Evolutionary conservation across 2,888 invertebrate species (phyloP).

Genomic region (Neelides folsomi): DNA sequence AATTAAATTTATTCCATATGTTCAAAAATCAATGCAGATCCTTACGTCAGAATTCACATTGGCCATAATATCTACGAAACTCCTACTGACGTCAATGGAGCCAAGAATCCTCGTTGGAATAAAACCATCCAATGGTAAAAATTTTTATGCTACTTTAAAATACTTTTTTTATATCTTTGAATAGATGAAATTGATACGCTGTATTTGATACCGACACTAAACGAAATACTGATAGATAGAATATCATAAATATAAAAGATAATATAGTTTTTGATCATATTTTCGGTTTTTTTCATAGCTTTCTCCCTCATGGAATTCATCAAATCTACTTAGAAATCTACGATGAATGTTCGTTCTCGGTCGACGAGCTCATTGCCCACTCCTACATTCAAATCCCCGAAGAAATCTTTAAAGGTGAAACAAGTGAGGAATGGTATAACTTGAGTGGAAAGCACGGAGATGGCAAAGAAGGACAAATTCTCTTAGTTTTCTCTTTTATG

Average conservation of each 20-base stretch:
- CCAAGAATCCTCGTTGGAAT: slow-evolving; percentile 91
- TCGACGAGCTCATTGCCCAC: slow-evolving; percentile 93
- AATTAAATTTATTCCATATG: too few species aligned
- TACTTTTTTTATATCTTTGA: too few species aligned
- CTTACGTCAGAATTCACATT: slow-evolving; percentile 79
- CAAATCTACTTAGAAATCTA: slow-evolving; percentile 84
- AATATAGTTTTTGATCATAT: too few species aligned
- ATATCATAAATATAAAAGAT: too few species aligned
- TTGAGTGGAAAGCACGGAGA: slow-evolving; percentile 91
- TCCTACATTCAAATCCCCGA: slow-evolving; percentile 75
- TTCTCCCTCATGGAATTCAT: slow-evolving; percentile 75
- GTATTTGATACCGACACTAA: not conserved
- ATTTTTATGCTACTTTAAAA: slow-evolving; percentile 1
- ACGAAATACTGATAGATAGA: too few species aligned
- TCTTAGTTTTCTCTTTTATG: slow-evolving; percentile 64
- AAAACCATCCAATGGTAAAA: slow-evolving; percentile 79
- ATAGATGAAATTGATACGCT: too few species aligned
- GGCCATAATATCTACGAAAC: slow-evolving; percentile 94
- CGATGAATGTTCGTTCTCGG: slow-evolving; percentile 91
- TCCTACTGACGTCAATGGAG: slow-evolving; percentile 84
- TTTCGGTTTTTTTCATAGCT: slow-evolving; percentile 41
- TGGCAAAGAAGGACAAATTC: slow-evolving; percentile 81
- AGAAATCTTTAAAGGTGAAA: slow-evolving; percentile 62
- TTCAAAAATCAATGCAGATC: slow-evolving; percentile 41
- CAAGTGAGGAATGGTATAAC: slow-evolving; percentile 88